Percentiles rank a stretch among this genome's conserved stretches.
phyloP scores from a whole-genome alignment of 2,888 invertebrate genomes.

The Aporophyla lueneburgensis region DNA sequence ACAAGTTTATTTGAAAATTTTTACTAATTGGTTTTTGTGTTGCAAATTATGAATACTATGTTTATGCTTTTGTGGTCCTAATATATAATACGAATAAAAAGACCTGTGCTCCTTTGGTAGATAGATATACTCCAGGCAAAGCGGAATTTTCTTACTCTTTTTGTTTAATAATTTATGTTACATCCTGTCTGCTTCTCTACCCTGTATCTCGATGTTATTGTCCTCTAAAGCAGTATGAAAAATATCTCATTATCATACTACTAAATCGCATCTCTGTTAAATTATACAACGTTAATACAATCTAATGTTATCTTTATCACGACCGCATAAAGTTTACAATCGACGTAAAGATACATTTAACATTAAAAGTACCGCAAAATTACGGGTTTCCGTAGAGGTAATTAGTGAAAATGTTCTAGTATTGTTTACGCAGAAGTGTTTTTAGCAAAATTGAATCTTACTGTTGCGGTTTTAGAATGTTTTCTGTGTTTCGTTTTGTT shows the following conservation, averaged over 20 bases:
- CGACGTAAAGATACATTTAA: conserved; percentile 18
- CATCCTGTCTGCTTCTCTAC: neutral
- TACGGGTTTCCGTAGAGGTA: conserved; percentile 65
- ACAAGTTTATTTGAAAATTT: neutral
- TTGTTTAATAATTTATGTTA: conserved; percentile 33
- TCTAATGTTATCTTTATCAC: conserved; percentile 56
- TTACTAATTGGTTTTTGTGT: neutral
- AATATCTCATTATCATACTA: conserved; percentile 17
- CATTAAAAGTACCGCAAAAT: conserved; percentile 62
- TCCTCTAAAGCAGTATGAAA: conserved; percentile 19
- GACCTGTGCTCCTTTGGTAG: neutral
- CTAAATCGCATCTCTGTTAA: conserved; percentile 6
- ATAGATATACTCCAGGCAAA: conserved; percentile 1
- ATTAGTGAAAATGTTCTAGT: conserved; percentile 66
- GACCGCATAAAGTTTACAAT: conserved; percentile 52
- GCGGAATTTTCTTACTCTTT: conserved; percentile 7
- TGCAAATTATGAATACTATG: neutral
- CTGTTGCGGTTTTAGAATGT: conserved; percentile 38
- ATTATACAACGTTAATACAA: conserved; percentile 19
- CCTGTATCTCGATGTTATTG: neutral
- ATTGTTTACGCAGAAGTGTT: conserved; percentile 45
- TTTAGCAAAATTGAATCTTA: conserved; percentile 58
- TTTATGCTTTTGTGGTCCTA: neutral
- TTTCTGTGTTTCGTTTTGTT: conserved; percentile 28
- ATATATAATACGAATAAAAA: neutral